These are phyloP conservation scores for Erynnis tages DNA, from an alignment of 2,888 invertebrate species.

Conservation along the genomic window DNA sequence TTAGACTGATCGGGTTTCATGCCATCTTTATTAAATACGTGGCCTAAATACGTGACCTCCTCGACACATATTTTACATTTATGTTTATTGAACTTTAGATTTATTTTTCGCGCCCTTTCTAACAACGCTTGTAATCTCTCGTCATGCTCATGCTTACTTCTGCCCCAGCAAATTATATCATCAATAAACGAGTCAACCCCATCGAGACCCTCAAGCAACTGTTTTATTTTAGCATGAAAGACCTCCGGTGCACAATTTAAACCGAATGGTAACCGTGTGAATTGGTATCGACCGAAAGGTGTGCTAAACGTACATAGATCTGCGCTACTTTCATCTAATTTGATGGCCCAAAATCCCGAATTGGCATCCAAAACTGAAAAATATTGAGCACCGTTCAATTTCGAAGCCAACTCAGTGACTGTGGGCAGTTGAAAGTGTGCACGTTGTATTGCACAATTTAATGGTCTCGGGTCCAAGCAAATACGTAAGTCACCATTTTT, in stretches of 20 bases:
- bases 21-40: constrained; percentile 31
- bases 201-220: constrained; percentile 1
- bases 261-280: not conserved
- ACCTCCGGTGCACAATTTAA: constrained; percentile 1
- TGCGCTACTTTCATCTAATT: not conserved
- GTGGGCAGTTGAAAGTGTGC: not conserved
- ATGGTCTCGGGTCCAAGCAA: constrained; percentile 31
- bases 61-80: constrained; percentile 17
- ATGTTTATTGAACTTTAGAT: constrained; percentile 33
- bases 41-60: constrained; percentile 34
- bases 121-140: no score
- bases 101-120: no score
- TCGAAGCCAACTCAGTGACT: not conserved
- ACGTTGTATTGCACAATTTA: not conserved
- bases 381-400: not conserved
- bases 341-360: not conserved
- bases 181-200: not conserved
- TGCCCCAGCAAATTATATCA: not conserved
- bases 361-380: not conserved
- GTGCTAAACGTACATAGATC: not conserved
- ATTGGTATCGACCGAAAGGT: constrained; percentile 3
- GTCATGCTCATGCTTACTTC: no score
- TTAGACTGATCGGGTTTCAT: constrained; percentile 29
- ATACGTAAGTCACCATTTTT: constrained; percentile 30
- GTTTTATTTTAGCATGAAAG: constrained; percentile 11